Evolutionary conservation across 1,140 invertebrate species (phyloP), one percentile per base, ranked within the genome.

Genomic region (Campodea augens): DNA sequence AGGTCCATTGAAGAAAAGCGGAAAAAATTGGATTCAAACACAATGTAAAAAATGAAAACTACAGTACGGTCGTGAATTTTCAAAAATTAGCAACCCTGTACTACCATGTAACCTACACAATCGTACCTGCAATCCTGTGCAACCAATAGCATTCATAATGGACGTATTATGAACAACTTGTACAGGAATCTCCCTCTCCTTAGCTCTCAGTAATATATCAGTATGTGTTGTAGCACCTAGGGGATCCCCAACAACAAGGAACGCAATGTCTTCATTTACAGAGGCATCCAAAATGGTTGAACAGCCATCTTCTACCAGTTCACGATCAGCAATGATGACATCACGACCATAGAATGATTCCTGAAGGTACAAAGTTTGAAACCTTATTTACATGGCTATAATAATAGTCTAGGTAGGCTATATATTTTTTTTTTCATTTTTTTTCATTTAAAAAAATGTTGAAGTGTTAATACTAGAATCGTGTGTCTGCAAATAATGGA

Each of bases 161-260:
- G 93, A 98, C 5, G 95, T 89, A 77, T 99, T 99, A 60, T 98
- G 95, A 51, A 98, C 67, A 12, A 98, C 74, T 70, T 82, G 66
- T 50, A 65, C 75, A 48, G 71, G 58, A 41, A 89, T 76, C 27
- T 70, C 69, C 54, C 73, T 71, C 57, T 92, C 71, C 57, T 75
- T 77, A 25, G 92, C 91, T 58, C 93, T 67, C 25, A 99, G 60
- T 38, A 98, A 70, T 49, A 99, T 72, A 62, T 98, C 95, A 21
- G 86, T 83, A 58, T 99, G 96, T 5, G 95, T 99, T 10, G 96
- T 99, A 7, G 96, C 96, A 23, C 83, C 79, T 55, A 89, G 75
- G 1, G 86, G 85, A 65, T 90, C 86, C 3, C 92, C 92, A 43
- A 96, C 88, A 12, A 98, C 91, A 36, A 99, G 64, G 46, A 99